Conservation (phyloP, 2,113 vertebrate species). For the Indicator maculatus region DNA sequence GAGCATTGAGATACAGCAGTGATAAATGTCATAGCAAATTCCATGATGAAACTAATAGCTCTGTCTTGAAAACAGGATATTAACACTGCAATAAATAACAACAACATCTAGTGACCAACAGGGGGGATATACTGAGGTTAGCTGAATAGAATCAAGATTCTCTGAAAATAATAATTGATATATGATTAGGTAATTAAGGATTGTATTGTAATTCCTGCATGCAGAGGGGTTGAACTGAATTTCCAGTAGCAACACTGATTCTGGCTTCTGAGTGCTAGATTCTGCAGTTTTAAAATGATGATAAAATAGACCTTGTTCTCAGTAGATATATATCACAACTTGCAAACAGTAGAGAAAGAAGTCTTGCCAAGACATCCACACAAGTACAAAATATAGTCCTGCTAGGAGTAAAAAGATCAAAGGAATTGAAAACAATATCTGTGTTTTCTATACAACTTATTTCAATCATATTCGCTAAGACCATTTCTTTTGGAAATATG, state of each 20-base stretch:
- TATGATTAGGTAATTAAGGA: slow-evolving; percentile 20
- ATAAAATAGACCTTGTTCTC: not conserved
- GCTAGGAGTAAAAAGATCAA: not conserved
- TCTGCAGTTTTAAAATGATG: not conserved
- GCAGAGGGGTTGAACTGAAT: not conserved
- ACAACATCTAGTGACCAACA: not conserved
- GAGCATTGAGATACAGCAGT: not conserved
- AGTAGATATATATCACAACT: not conserved
- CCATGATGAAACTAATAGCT: not conserved
- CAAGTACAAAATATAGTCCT: not conserved
- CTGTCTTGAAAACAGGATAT: slow-evolving; percentile 20
- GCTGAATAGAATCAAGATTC: not conserved
- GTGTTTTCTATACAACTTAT: not conserved
- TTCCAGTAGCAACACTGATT: not conserved
- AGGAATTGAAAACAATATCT: not conserved
- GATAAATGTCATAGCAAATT: slow-evolving; percentile 22
- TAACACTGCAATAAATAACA: not conserved
- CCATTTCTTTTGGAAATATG: not conserved
- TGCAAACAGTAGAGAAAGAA: not conserved
- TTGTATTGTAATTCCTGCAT: not conserved
- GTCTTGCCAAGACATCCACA: not conserved
- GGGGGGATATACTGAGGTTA: not conserved
- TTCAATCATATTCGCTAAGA: not conserved
- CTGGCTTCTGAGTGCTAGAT: not conserved
- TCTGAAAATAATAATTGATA: not conserved